A percentile compares a stretch with the other conserved stretches of the same genome.
Evolutionary conservation across 2,113 vertebrate genomes (phyloP).

Genomic region (Mus musculus): GRCm39 chr1:169056501-169057000

Average conservation of each 20-base stretch:
- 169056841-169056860: background rate
- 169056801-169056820: background rate
- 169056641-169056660: background rate
- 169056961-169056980: background rate
- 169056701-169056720: background rate
- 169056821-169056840: background rate
- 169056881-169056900: background rate
- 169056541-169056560: background rate
- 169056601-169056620: background rate
- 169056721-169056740: background rate
- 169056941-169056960: background rate
- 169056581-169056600: background rate
- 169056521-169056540: background rate
- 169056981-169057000: background rate
- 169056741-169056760: background rate
- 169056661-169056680: background rate
- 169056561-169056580: background rate
- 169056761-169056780: background rate
- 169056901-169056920: background rate
- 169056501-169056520: background rate
- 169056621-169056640: background rate
- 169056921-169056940: background rate
- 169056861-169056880: background rate
- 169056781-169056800: background rate
- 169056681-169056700: background rate